These are phyloP conservation scores for Orthonyx spaldingii DNA, from an alignment of 2,113 vertebrate genomes.

Conservation along the genomic window DNA sequence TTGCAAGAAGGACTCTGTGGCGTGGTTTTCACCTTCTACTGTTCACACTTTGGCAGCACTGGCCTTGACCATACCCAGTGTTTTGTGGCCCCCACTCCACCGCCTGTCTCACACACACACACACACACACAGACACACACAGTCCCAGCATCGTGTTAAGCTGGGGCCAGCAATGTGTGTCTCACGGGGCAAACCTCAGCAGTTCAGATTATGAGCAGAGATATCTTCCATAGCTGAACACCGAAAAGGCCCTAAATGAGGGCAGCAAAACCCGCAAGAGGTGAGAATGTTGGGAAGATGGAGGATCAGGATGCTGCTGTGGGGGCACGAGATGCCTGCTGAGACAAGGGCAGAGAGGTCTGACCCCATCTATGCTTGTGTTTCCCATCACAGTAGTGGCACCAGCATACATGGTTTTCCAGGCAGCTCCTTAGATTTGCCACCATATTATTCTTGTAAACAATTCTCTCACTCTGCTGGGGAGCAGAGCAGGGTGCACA, in stretches of 20 bases:
- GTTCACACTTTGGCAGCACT: neutral
- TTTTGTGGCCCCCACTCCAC: accelerated
- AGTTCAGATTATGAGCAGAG: neutral
- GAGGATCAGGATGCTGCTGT: accelerated
- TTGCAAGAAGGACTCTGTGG: neutral
- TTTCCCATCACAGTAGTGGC: neutral
- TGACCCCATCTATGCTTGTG: neutral
- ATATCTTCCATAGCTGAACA: neutral
- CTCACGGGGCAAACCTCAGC: neutral
- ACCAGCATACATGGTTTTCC: accelerated
- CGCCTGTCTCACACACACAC: neutral
- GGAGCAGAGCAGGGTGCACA: neutral
- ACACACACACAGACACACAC: accelerated
- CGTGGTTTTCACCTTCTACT: neutral
- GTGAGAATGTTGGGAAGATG: neutral
- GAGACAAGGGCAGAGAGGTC: neutral
- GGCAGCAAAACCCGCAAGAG: neutral
- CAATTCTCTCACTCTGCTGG: neutral
- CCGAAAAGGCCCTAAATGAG: neutral
- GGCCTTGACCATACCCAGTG: neutral
- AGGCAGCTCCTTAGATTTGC: neutral
- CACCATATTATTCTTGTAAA: neutral
- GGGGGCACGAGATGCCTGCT: accelerated
- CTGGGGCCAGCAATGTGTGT: accelerated
- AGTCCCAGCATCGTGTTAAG: neutral